Conservation (phyloP, 2,888 invertebrate genomes). For the Xylocampa areola region DNA sequence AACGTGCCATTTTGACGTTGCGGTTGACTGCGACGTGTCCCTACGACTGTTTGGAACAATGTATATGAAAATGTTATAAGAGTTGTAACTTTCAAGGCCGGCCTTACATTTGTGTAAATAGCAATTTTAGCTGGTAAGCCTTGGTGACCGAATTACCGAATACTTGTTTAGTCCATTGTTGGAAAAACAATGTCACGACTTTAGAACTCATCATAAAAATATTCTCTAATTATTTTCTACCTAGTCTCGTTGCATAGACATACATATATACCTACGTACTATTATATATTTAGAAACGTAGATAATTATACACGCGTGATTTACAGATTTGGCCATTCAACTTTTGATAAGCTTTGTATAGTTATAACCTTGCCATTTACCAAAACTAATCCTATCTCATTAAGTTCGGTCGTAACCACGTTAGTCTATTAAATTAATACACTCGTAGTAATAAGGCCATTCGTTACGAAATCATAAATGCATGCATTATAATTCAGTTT, state of each 20-base stretch:
- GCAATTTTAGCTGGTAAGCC: conserved; percentile 3
- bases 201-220: conserved; percentile 15
- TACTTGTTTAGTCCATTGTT: conserved; percentile 10
- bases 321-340: conserved; percentile 11
- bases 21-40: conserved; percentile 3
- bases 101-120: conserved; percentile 17
- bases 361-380: conserved; percentile 28
- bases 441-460: no score
- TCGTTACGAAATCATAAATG: background rate
- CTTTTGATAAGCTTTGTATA: conserved; percentile 15
- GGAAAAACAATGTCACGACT: conserved; percentile 21
- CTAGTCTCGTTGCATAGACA: conserved; percentile 1
- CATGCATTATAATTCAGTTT: background rate
- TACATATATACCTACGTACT: conserved; percentile 11
- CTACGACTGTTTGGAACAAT: background rate
- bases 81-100: conserved; percentile 19
- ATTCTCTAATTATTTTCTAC: no score
- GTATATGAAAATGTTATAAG: conserved; percentile 8
- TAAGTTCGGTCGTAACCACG: conserved; percentile 8
- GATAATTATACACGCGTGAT: conserved; percentile 10
- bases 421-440: no score
- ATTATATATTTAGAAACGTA: conserved; percentile 1
- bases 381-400: conserved; percentile 16
- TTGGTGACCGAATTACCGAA: conserved; percentile 10
- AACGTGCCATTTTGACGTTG: background rate